Evolutionary conservation across 2,797 vertebrate species (phyloP), one percentile per base, ranked within the genome.

Genomic region (Acropternis orthonyx): DNA sequence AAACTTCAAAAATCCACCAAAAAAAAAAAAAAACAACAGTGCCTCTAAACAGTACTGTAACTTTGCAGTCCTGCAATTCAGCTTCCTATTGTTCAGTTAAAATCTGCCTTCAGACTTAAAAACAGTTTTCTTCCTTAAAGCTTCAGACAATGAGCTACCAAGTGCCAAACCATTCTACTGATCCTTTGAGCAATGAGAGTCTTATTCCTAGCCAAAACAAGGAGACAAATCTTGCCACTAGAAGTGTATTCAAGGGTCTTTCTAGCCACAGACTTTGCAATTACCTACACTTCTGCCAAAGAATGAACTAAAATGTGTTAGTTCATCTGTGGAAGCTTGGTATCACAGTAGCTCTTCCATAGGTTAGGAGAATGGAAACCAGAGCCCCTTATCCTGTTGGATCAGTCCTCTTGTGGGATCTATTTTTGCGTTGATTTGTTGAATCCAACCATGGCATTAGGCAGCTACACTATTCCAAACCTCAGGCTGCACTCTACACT

Each of bases 401-500:
- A 13, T 26, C 4, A 2, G 26, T 10, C 34, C 26, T 52, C 24
- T 41, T 41, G 16, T 14, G 51, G n/a, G 49, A 75, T 10, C 16
- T 81, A 6, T 24, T 67, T 51, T 56, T 37, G 11, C 1, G 22
- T 0, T 24, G 23, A 49, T 54, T 74, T 84, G 28, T 30, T 54
- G 36, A 84, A 75, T 43, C 13, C 34, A 68, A 0, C 15, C 0
- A 0, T 18, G 28, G 10, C 36, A 49, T 56, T 28, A 44, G 12
- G 49, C 52, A 88, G 23, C 21, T 30, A 17, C 52, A 9, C 26
- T 63, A n/a, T 34, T 69, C 67, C 51, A 76, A 51, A 55, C 9
- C 34, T 23, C 59, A 37, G 39, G 27, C 43, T 80, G 46, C 20
- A 74, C 65, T 61, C 51, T 22, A 16, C 12, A 5, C 51, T 36